Evolutionary conservation across 2,888 invertebrate genomes (phyloP).

Genomic region (Hedya salicella): DNA sequence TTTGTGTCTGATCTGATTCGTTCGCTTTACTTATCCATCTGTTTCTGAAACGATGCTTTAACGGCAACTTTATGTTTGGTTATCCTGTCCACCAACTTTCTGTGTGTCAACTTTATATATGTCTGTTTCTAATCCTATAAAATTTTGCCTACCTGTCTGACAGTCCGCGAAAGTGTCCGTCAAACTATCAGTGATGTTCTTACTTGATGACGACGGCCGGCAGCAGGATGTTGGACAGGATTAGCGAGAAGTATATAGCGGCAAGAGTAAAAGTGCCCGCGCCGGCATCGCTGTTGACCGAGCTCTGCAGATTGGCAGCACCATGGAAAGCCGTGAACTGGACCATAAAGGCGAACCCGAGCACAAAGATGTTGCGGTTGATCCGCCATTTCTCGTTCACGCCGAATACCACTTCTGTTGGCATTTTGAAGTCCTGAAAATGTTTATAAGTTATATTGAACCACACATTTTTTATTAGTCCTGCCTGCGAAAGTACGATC

Average conservation of each 20-base stretch:
- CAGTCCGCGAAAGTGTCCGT: too few relatives aligned
- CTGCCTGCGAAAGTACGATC: too few relatives aligned
- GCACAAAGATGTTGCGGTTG: conserved; percentile 92
- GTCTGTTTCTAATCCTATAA: too few relatives aligned
- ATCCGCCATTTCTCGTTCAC: conserved; percentile 90
- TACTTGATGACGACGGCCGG: conserved; percentile 93
- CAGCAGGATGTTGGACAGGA: conserved; percentile 95
- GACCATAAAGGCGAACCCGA: conserved; percentile 95
- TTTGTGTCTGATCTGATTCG: too few relatives aligned
- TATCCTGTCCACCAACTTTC: too few relatives aligned
- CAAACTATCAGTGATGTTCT: too few relatives aligned
- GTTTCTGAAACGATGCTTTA: too few relatives aligned
- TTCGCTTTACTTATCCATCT: too few relatives aligned
- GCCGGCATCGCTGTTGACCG: conserved; percentile 92
- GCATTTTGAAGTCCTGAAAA: conserved; percentile 54
- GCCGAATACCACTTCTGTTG: conserved; percentile 72
- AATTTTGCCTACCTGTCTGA: too few relatives aligned
- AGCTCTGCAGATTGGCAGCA: conserved; percentile 92
- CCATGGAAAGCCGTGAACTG: conserved; percentile 97
- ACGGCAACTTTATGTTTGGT: too few relatives aligned
- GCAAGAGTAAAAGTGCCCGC: conserved; percentile 93
- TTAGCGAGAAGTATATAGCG: conserved; percentile 94
- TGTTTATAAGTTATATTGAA: background rate
- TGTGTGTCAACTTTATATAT: too few relatives aligned
- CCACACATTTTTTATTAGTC: too few relatives aligned